Conservation (phyloP, 2,888 invertebrate species). For the Augochlorella aurata region DNA sequence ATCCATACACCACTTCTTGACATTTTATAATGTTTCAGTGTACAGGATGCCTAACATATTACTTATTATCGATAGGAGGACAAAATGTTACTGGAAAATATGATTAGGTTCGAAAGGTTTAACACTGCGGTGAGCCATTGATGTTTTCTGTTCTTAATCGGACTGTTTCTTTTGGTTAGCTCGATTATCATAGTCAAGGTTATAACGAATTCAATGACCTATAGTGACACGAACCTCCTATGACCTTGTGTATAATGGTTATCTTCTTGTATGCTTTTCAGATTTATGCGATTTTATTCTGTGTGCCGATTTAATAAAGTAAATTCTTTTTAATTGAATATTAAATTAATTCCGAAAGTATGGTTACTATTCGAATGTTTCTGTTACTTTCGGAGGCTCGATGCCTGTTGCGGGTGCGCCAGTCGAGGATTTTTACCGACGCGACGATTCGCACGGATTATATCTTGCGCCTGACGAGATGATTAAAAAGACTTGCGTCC, state of each 20-base stretch:
- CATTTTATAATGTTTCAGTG: not conserved
- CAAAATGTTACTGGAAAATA: not conserved
- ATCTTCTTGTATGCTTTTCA: no score
- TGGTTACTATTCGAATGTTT: not conserved
- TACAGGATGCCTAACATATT: not conserved
- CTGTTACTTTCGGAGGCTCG: not conserved
- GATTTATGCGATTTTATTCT: no score
- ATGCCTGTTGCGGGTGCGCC: conserved; percentile 39
- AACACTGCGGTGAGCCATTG: not conserved
- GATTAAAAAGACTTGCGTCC: conserved; percentile 51
- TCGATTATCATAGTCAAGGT: no score
- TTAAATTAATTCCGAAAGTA: not conserved
- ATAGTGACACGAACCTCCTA: no score
- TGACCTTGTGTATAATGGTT: no score
- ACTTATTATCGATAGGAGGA: not conserved
- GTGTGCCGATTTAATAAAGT: no score
- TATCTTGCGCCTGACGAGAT: conserved; percentile 43
- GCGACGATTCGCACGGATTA: conserved; percentile 51
- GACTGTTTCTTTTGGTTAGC: no score
- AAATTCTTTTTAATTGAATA: not conserved
- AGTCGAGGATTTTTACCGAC: conserved; percentile 39
- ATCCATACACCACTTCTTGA: not conserved
- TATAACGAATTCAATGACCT: no score
- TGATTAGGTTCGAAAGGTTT: not conserved
- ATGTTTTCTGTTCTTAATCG: no score